Percentiles rank a stretch among this genome's conserved stretches.
phyloP scores from a whole-genome alignment of 2,888 invertebrate species.

The Melanargia galathea region DNA sequence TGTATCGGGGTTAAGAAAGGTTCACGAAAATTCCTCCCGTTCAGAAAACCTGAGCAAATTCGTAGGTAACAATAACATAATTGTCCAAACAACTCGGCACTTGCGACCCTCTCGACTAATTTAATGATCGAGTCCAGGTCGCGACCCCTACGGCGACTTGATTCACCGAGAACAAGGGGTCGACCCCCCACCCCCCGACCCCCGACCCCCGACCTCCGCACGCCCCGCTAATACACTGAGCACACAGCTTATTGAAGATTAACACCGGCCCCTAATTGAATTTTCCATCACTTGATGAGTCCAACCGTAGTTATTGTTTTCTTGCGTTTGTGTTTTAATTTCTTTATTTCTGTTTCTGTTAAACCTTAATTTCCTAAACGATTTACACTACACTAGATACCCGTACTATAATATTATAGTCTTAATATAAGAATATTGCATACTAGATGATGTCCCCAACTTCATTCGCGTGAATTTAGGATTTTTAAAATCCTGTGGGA shows the following conservation, averaged over 20 bases:
- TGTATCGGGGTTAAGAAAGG: background rate
- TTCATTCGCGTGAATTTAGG: too few relatives aligned
- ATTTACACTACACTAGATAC: too few relatives aligned
- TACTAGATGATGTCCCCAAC: too few relatives aligned
- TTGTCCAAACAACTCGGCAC: background rate
- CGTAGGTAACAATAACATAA: too few relatives aligned
- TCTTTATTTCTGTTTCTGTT: background rate
- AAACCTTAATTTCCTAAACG: too few relatives aligned
- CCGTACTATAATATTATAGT: too few relatives aligned
- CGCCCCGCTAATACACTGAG: conserved; percentile 30
- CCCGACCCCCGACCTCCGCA: background rate
- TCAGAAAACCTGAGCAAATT: background rate
- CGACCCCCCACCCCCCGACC: background rate
- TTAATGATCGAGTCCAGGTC: background rate
- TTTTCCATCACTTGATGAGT: conserved; percentile 24
- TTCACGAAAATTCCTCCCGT: background rate
- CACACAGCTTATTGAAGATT: conserved; percentile 32
- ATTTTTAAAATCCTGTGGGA: too few relatives aligned
- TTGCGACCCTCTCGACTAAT: conserved; percentile 2
- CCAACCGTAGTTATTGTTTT: background rate
- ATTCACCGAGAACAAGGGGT: background rate
- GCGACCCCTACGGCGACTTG: background rate
- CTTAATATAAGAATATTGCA: too few relatives aligned
- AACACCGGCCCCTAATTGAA: conserved; percentile 28
- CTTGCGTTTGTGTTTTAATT: background rate